Evolutionary conservation across 2,888 invertebrate genomes (phyloP), one percentile per base, ranked within the genome.

Genomic region (Halictus quadricinctus): DNA sequence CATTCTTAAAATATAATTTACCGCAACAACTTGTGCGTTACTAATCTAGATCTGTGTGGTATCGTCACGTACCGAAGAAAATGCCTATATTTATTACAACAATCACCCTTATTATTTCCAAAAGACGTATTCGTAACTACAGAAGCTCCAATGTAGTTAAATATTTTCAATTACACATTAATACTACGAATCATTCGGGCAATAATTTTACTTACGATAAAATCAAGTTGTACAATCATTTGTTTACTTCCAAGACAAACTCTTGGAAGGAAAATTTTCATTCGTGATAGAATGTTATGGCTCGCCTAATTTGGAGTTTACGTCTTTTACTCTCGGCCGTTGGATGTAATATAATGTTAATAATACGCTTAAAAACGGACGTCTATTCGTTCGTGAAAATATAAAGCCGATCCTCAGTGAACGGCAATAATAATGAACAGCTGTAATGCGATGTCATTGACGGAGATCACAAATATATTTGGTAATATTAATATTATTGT

Each of bases 1-100:
- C 85, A 88, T 91, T 80, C 88, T 90, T 90, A 90, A 84, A 90
- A 80, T 86, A 86, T 80, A 87, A 88, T 86, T 88, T 81, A 89
- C 76, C 88, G 86, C 89, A 90, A 88, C 90, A 70, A 21, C 87
- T 88, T 87, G 92, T 91, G 91, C 91, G 87, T 81, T 73, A 85
- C 89, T 89, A 91, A 90, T 82, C 91, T 91, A 91, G 86, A 81
- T 77, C 86, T 88, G 90, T 84, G 88, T 89, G 85, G 85, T 84
- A 87, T 88, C 85, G 85, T 83, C 78, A 82, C 80, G 69, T 87
- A 91, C 90, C 91, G 91, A 88, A 88, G 88, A 91, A 90, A 91
- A 90, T 91, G 92, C 88, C 90, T 89, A 77, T 88, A 84, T 84
- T 78, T 79, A 80, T 84, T 85, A 81, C 81, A 83, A 86, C 72